Conservation (phyloP, 2,888 invertebrate species). For the Macropis europaea region DNA sequence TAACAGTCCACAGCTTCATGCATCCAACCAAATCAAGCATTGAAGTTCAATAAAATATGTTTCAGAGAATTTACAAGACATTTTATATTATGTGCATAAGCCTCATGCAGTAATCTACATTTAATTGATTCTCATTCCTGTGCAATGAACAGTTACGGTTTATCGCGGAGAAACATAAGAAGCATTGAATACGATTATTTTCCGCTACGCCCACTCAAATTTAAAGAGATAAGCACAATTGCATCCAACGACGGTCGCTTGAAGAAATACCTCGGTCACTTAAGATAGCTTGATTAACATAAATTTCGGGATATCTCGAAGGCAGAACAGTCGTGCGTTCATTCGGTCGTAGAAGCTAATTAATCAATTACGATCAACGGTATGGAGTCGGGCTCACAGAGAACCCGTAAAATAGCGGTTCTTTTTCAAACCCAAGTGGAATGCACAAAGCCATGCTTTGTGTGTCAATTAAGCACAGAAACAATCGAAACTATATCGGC, state of each 20-base stretch:
- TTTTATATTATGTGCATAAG: background rate
- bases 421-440: background rate
- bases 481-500: slow-evolving; percentile 7
- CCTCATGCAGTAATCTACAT: slow-evolving; percentile 2
- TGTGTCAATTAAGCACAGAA: background rate
- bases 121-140: background rate
- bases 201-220: slow-evolving; percentile 35
- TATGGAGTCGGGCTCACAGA: background rate
- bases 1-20: slow-evolving; percentile 6
- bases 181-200: slow-evolving; percentile 31
- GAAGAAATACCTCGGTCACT: slow-evolving; percentile 8
- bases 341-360: slow-evolving; percentile 43
- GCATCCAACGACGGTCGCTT: slow-evolving; percentile 15
- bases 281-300: slow-evolving; percentile 23
- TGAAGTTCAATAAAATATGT: background rate
- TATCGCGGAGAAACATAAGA: slow-evolving; percentile 31
- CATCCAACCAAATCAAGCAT: background rate
- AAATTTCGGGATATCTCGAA: slow-evolving; percentile 24
- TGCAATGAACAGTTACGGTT: background rate
- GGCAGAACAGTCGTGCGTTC: slow-evolving; percentile 27
- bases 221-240: slow-evolving; percentile 41
- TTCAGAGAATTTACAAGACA: background rate
- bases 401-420: too few relatives aligned
- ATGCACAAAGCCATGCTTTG: background rate
- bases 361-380: slow-evolving; percentile 34